Evolutionary conservation across 2,888 invertebrate species (phyloP).

Genomic region (Cantharis flavilabris): DNA sequence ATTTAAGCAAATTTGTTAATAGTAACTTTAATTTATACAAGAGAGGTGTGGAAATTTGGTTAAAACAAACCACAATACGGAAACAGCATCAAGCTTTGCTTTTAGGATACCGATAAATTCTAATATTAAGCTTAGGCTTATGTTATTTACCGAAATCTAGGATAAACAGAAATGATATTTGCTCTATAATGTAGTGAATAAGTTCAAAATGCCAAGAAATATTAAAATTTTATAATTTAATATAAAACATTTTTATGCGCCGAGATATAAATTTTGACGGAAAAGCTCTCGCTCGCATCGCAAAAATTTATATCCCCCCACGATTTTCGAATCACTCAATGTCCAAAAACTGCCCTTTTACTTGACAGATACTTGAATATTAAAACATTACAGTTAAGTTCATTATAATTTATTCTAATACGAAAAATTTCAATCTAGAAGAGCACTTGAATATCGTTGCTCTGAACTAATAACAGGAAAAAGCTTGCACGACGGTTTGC

Average conservation of each 20-base stretch:
- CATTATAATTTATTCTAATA: background rate
- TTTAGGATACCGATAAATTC: slow-evolving; percentile 1
- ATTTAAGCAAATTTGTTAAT: slow-evolving; percentile 16
- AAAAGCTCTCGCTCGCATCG: background rate
- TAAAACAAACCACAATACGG: background rate
- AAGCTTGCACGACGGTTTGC: background rate
- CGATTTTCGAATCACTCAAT: background rate
- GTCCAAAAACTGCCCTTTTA: background rate
- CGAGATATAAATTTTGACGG: background rate
- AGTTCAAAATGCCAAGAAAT: background rate
- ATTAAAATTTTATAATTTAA: background rate
- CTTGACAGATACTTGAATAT: background rate
- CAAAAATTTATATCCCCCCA: background rate
- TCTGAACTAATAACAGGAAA: background rate
- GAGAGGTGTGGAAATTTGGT: slow-evolving; percentile 6
- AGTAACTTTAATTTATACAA: slow-evolving; percentile 11
- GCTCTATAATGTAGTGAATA: background rate
- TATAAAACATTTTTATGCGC: background rate
- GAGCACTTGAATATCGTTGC: background rate
- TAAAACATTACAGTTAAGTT: background rate
- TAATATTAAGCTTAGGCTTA: background rate
- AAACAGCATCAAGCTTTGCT: background rate
- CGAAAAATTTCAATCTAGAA: background rate
- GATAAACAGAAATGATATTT: background rate
- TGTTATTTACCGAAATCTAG: background rate